phyloP scores from a whole-genome alignment of 2,113 vertebrate species.

The Mastomys coucha region DNA sequence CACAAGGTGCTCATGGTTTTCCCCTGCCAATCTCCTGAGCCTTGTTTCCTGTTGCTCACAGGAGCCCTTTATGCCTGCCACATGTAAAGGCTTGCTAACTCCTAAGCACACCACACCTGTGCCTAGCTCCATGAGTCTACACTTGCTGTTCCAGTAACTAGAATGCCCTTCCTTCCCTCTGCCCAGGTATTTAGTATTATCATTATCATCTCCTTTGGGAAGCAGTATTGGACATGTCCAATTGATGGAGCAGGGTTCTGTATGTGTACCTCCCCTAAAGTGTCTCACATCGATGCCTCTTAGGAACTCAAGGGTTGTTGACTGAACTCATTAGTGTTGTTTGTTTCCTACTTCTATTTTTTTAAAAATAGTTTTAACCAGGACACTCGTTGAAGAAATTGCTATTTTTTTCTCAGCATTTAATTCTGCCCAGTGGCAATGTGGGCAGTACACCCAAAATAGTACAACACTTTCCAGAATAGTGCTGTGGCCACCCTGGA shows the following conservation, averaged over 20 bases:
- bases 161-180: background rate
- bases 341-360: slow-evolving; percentile 16
- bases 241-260: background rate
- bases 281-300: background rate
- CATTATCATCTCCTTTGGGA: background rate
- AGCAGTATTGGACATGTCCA: background rate
- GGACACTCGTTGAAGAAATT: slow-evolving; percentile 24
- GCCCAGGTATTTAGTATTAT: background rate
- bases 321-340: background rate
- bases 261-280: background rate
- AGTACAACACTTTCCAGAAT: slow-evolving; percentile 15
- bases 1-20: background rate
- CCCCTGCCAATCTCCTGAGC: background rate
- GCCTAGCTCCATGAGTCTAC: background rate
- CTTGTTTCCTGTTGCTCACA: slow-evolving; percentile 34
- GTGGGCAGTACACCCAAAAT: slow-evolving; percentile 1
- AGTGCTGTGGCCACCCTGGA: background rate
- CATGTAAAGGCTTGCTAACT: background rate
- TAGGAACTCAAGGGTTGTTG: background rate
- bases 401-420: background rate
- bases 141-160: background rate
- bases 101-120: background rate
- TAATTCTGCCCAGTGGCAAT: slow-evolving; percentile 12
- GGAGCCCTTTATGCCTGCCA: background rate
- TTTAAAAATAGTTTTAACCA: background rate